Percentiles rank a stretch among this genome's conserved stretches.
Evolutionary conservation across 2,888 invertebrate genomes (phyloP).

Genomic region (Melanostoma scalare): DNA sequence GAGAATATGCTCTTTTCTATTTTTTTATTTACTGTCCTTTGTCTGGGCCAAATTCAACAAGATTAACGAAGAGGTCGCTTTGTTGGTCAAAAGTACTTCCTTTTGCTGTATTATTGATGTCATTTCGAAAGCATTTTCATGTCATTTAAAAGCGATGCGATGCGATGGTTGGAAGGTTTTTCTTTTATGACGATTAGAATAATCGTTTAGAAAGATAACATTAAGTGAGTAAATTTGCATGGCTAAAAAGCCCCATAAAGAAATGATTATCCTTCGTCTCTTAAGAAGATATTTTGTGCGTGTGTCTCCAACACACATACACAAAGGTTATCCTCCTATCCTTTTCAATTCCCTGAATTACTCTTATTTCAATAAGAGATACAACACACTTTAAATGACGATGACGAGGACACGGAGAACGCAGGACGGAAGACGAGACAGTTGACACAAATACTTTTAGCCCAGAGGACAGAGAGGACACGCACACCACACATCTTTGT

Average conservation of each 20-base stretch:
- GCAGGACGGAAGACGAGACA: too few species aligned
- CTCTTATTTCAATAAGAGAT: constrained; percentile 61
- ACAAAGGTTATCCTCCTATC: constrained; percentile 35
- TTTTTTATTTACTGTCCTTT: neutral
- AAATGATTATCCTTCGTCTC: constrained; percentile 45
- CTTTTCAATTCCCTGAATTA: constrained; percentile 53
- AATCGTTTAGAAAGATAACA: constrained; percentile 35
- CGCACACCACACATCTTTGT: constrained; percentile 1
- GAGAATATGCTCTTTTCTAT: neutral
- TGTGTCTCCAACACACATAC: constrained; percentile 10
- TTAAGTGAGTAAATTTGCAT: constrained; percentile 49
- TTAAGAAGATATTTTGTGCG: constrained; percentile 39
- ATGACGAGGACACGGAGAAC: neutral
- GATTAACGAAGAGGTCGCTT: constrained; percentile 16
- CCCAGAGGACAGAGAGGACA: neutral
- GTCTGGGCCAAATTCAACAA: constrained; percentile 26
- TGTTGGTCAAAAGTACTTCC: constrained; percentile 27
- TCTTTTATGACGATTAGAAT: constrained; percentile 5
- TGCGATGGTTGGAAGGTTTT: constrained; percentile 3
- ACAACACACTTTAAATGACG: constrained; percentile 9
- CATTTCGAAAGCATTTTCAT: constrained; percentile 15
- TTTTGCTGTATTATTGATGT: constrained; percentile 17
- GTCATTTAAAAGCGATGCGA: neutral
- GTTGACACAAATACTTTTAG: too few species aligned
- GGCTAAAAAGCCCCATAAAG: constrained; percentile 34